A percentile compares a stretch with the other conserved stretches of the same genome.
Evolutionary conservation across 2,797 vertebrate genomes (phyloP).

Genomic region (Clangula hyemalis): DNA sequence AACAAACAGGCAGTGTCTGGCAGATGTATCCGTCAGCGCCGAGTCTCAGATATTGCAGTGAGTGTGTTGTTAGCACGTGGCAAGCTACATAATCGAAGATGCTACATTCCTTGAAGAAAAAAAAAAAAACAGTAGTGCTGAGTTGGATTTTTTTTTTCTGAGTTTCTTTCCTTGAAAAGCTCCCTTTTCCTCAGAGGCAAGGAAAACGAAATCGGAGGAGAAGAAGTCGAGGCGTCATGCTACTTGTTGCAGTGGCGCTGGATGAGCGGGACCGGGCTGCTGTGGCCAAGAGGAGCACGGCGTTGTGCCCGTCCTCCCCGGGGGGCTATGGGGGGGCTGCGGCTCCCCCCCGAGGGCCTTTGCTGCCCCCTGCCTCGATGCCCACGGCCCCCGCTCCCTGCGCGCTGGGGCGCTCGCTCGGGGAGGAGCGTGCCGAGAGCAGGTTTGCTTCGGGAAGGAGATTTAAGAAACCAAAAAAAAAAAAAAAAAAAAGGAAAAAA

Average conservation of each 20-base stretch:
- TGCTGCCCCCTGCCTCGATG: neutral
- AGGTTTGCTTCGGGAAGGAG: neutral
- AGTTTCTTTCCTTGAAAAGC: neutral
- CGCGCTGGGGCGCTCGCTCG: rapidly evolving
- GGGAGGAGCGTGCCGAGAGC: neutral
- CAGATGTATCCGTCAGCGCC: neutral
- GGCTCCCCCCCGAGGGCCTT: neutral
- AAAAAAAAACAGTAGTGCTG: conserved; percentile 41
- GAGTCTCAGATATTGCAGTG: conserved; percentile 60
- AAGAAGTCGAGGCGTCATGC: neutral
- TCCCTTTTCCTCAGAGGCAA: neutral
- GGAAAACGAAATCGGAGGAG: neutral
- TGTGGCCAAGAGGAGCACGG: neutral
- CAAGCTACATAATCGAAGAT: conserved; percentile 73
- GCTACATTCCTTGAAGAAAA: conserved; percentile 80
- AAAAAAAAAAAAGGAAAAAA: rapidly evolving
- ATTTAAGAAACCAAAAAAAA: neutral
- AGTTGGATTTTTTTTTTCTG: neutral
- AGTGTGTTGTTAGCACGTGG: conserved; percentile 50
- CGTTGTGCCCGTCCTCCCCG: too few relatives aligned
- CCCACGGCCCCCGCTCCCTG: neutral
- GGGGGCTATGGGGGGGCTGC: neutral
- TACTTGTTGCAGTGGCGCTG: neutral
- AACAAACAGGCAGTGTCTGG: neutral
- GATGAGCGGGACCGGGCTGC: neutral